These are phyloP conservation scores for Enteromius argenteus DNA, from an alignment of 2,797 vertebrate species.

Conservation along the genomic window DNA sequence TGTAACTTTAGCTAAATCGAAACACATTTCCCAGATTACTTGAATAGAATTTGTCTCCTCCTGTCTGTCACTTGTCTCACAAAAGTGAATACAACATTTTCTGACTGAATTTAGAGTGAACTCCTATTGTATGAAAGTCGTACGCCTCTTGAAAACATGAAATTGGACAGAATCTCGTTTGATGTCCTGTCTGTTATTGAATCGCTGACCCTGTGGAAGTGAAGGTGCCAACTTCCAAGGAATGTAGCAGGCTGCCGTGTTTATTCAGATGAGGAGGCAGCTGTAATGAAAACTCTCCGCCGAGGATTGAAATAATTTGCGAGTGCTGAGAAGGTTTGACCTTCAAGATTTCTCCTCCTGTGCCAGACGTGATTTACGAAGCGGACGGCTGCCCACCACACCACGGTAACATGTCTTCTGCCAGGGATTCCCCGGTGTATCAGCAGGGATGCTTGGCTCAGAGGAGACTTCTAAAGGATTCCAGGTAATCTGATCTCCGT, in stretches of 20 bases:
- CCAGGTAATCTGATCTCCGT: constrained; percentile 59
- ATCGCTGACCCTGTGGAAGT: constrained; percentile 33
- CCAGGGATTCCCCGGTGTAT: constrained; percentile 53
- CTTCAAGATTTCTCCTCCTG: constrained; percentile 50
- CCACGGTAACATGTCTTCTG: constrained; percentile 21
- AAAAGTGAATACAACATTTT: constrained; percentile 18
- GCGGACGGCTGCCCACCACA: constrained; percentile 7
- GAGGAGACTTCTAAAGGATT: constrained; percentile 56
- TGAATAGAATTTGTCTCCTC: not conserved
- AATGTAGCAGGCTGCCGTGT: constrained; percentile 44
- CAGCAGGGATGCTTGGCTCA: constrained; percentile 35
- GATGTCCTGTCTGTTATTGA: constrained; percentile 41
- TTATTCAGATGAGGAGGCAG: constrained; percentile 59
- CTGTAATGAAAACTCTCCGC: constrained; percentile 59
- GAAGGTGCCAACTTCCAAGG: constrained; percentile 41
- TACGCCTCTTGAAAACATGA: constrained; percentile 19
- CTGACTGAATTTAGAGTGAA: not conserved
- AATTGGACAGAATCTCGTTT: constrained; percentile 30
- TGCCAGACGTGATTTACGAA: constrained; percentile 43
- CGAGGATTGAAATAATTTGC: constrained; percentile 57
- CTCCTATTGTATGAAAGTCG: not conserved
- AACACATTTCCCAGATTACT: not conserved
- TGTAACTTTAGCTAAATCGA: not conserved
- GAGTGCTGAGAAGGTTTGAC: constrained; percentile 56
- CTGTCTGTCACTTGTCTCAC: constrained; percentile 6